phyloP scores from a whole-genome alignment of 2,888 invertebrate species.

The Cataglyphis rosenhaueri region DNA sequence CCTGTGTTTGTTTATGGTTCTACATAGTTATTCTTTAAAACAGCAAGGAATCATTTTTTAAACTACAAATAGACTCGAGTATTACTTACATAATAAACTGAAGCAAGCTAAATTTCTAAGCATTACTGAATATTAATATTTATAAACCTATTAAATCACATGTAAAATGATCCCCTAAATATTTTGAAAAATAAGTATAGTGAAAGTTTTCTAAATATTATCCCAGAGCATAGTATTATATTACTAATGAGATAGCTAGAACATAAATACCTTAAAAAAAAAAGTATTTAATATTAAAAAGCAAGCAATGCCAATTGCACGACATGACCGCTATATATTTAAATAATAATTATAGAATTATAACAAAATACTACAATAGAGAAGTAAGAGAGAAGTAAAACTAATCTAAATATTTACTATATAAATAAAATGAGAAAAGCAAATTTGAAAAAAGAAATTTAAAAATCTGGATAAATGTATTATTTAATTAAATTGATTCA shows the following conservation, averaged over 20 bases:
- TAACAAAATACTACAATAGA: neutral
- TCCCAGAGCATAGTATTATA: neutral
- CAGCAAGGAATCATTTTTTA: neutral
- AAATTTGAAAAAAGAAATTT: neutral
- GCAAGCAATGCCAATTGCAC: constrained; percentile 2
- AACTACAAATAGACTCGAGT: neutral
- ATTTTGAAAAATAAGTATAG: neutral
- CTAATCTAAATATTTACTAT: constrained; percentile 1
- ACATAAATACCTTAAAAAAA: neutral
- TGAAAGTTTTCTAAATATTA: neutral
- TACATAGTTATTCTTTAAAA: neutral
- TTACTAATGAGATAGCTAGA: neutral
- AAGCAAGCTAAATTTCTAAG: neutral
- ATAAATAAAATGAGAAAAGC: neutral
- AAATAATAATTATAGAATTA: neutral
- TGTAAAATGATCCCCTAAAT: neutral
- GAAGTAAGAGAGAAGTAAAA: neutral
- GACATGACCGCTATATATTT: neutral
- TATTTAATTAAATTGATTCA: constrained; percentile 8
- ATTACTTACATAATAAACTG: neutral
- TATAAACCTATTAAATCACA: neutral
- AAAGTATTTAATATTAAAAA: neutral
- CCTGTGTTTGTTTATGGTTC: neutral
- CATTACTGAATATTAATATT: neutral
- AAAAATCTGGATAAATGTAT: neutral